Conservation (phyloP, 2,113 vertebrate species). For the Chrysemys picta region DNA sequence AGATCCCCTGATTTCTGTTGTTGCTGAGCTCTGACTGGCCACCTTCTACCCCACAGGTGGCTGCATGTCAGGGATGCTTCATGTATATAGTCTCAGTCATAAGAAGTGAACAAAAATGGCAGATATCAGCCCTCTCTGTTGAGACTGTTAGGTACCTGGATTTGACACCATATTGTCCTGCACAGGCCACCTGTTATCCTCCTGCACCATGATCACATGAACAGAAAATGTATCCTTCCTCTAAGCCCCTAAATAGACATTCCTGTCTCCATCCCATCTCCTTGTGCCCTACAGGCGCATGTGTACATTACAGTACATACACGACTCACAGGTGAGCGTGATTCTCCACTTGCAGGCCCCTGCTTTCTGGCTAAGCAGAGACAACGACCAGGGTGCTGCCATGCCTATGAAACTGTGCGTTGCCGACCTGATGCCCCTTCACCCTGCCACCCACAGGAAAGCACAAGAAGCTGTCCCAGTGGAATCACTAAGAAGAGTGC, state of each 20-base stretch:
- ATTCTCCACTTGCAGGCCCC: accelerated
- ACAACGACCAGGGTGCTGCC: background rate
- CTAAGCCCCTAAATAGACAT: background rate
- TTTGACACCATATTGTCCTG: background rate
- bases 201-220: background rate
- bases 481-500: accelerated
- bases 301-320: background rate
- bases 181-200: background rate
- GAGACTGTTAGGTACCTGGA: background rate
- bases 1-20: background rate
- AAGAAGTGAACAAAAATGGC: background rate
- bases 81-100: background rate
- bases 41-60: background rate
- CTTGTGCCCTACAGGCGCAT: background rate
- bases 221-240: background rate
- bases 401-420: background rate
- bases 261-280: background rate
- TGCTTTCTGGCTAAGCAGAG: accelerated
- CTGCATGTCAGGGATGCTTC: background rate
- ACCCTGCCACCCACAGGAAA: background rate
- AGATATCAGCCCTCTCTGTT: conserved; percentile 40
- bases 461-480: accelerated
- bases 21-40: background rate
- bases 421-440: background rate
- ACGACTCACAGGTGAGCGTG: background rate